Evolutionary conservation across 2,113 vertebrate species (phyloP), one percentile per base, ranked within the genome.

Genomic region (Holacanthus passer): DNA sequence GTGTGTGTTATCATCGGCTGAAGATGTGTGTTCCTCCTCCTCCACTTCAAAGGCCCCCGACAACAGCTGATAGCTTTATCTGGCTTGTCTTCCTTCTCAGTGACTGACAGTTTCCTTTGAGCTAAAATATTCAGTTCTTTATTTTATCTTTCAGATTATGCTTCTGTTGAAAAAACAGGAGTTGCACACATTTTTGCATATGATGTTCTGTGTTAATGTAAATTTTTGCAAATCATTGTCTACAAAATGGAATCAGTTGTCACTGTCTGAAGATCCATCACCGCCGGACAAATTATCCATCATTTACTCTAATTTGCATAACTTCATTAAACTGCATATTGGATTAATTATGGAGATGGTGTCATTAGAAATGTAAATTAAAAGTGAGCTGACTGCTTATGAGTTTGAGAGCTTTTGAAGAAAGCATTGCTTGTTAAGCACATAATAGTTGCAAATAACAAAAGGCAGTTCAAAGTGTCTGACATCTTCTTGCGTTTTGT

Each of bases 41-140:
- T 75, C 66, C 39, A 59, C 70, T 72, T 81, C 81, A 86, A 80
- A 88, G 67, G 13, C 47, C 52, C 77, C 45, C 3, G 22, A 27
- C 35, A 58, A 88, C 81, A 78, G 41, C 73, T 69, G 72, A 80
- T 78, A 41, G 52, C 58, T 74, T 70, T 55, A 83, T 86, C 56
- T 79, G 73, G 69, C 65, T 78, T 13, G 1, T 78, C 47, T 37
- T 37, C 37, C 72, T 39, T 56, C 59, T 29, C 63, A 14, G 19
- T 75, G 70, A 78, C 82, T 68, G 64, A 77, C 7, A 31, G 41
- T 58, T 48, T 32, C 31, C 55, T 73, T 69, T 31, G 31, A 67
- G 71, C 52, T 71, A 39, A 60, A 83, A 83, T 35, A 76, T 71
- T 31, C 7, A 0, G 24, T 37, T 52, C 71, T 60, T 35, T 24